These are phyloP conservation scores for Orchestes rusci DNA, from an alignment of 2,888 invertebrate species.

Conservation along the genomic window DNA sequence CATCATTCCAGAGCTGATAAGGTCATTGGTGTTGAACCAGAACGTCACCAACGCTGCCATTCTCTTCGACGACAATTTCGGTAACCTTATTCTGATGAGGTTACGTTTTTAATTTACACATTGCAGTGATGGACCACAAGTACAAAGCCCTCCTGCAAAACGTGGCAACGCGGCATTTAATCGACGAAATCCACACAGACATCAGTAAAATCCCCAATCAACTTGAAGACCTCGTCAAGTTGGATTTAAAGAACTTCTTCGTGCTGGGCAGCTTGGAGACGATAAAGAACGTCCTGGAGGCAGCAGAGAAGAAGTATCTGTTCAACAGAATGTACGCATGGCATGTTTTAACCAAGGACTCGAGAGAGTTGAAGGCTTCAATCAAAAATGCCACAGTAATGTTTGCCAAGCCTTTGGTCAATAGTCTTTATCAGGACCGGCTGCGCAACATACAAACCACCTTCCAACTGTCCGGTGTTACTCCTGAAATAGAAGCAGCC, in stretches of 20 bases:
- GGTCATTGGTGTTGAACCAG: conserved; percentile 72
- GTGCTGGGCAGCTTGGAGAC: conserved; percentile 67
- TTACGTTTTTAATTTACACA: no score
- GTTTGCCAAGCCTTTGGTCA: conserved; percentile 65
- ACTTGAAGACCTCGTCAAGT: conserved; percentile 62
- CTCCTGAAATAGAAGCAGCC: conserved; percentile 70
- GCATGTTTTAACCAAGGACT: conserved; percentile 67
- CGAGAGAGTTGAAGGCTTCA: conserved; percentile 65
- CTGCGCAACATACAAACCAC: conserved; percentile 63
- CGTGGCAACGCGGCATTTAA: conserved; percentile 84
- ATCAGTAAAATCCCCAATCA: conserved; percentile 54
- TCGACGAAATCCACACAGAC: conserved; percentile 59
- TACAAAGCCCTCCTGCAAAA: conserved; percentile 86
- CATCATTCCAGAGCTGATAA: conserved; percentile 73
- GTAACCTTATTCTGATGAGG: no score
- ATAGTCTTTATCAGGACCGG: conserved; percentile 61
- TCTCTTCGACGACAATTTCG: conserved; percentile 80
- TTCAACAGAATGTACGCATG: conserved; percentile 61
- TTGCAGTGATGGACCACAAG: conserved; percentile 92
- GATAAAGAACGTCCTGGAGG: conserved; percentile 48
- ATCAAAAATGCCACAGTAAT: conserved; percentile 73
- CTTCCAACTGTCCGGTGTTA: conserved; percentile 59
- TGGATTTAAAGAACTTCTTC: conserved; percentile 88
- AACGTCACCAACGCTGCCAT: conserved; percentile 90
- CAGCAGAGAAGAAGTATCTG: conserved; percentile 65